These are phyloP conservation scores for Calliopsis andreniformis DNA, from an alignment of 1,140 invertebrate genomes.

Conservation along the genomic window DNA sequence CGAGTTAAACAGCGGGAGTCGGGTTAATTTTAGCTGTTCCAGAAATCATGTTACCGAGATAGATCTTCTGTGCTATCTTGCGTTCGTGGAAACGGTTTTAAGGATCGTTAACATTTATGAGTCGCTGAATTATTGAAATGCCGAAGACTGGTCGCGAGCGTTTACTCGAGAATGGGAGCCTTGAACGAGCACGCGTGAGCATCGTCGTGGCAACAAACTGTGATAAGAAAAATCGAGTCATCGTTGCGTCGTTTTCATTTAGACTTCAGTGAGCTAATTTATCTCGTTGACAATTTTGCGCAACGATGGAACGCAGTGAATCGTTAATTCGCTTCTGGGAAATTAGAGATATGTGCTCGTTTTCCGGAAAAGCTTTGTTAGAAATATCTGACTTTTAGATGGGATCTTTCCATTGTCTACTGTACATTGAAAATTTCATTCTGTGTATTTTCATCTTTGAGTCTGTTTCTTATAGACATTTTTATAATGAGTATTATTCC, in stretches of 20 bases:
- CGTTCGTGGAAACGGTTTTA: background rate
- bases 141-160: background rate
- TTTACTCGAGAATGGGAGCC: background rate
- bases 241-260: conserved; percentile 3
- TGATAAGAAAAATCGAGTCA: conserved; percentile 12
- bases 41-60: background rate
- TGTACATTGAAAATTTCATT: too few relatives aligned
- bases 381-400: background rate
- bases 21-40: conserved; percentile 26
- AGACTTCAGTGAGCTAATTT: background rate
- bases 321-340: background rate
- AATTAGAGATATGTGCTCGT: too few relatives aligned
- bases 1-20: background rate
- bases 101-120: background rate
- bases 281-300: background rate
- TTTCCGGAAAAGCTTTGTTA: background rate
- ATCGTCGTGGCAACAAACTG: background rate
- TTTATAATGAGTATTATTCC: too few relatives aligned
- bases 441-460: too few relatives aligned
- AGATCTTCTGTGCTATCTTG: too few relatives aligned
- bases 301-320: background rate
- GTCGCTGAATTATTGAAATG: background rate
- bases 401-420: too few relatives aligned
- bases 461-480: too few relatives aligned
- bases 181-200: background rate